These are phyloP conservation scores for Callionymus lyra DNA, from an alignment of 2,113 vertebrate species.

Conservation along the genomic window DNA sequence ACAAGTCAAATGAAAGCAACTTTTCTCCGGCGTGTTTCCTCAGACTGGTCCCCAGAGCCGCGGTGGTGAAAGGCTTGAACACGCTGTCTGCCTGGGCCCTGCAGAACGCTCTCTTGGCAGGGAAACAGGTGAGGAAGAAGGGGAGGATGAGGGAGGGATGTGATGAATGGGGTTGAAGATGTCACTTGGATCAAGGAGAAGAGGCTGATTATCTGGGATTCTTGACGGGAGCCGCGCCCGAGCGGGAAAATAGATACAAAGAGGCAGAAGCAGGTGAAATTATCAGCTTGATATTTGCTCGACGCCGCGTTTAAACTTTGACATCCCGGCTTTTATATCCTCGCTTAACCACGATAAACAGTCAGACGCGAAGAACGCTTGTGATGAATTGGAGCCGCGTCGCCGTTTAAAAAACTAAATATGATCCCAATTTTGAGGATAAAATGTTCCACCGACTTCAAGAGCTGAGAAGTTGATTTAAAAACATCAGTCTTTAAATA, in stretches of 20 bases:
- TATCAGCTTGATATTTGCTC: slow-evolving; percentile 16
- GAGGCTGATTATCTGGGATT: slow-evolving; percentile 1
- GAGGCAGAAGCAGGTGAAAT: slow-evolving; percentile 18
- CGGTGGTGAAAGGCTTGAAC: slow-evolving; percentile 86
- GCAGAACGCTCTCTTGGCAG: slow-evolving; percentile 70
- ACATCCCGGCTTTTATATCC: slow-evolving; percentile 17
- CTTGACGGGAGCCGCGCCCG: no score
- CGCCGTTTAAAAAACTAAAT: no score
- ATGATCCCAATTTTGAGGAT: no score
- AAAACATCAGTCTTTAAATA: no score
- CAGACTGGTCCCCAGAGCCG: slow-evolving; percentile 71
- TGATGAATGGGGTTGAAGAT: slow-evolving; percentile 14
- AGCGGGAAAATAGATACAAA: slow-evolving; percentile 12
- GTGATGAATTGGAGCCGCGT: no score
- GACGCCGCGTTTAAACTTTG: slow-evolving; percentile 18
- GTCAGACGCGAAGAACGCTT: no score
- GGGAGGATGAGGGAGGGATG: slow-evolving; percentile 65
- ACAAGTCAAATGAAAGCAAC: slow-evolving; percentile 18
- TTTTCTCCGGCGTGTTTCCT: slow-evolving; percentile 35
- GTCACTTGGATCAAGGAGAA: slow-evolving; percentile 12
- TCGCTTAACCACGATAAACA: slow-evolving; percentile 18
- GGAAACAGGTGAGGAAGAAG: slow-evolving; percentile 76
- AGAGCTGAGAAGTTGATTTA: no score
- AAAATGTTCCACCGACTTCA: no score
- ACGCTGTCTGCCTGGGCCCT: slow-evolving; percentile 88